phyloP scores from a whole-genome alignment of 2,888 invertebrate genomes.

The Tenthredo scrophulariae region DNA sequence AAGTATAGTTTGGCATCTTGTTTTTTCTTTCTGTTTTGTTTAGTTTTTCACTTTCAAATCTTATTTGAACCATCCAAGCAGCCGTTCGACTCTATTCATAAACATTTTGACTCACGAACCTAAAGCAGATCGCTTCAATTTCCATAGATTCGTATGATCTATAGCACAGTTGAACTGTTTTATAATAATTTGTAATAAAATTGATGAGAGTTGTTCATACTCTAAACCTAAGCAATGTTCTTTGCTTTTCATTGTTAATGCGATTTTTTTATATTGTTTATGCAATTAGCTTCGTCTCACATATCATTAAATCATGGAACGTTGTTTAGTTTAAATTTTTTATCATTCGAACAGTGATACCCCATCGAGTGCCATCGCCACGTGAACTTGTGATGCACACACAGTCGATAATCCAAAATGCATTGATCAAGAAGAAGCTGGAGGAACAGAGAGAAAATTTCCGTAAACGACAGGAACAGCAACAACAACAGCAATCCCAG shows the following conservation, averaged over 20 bases:
- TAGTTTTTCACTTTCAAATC: not conserved
- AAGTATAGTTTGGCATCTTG: not conserved
- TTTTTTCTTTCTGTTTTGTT: not conserved
- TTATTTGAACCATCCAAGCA: not conserved
- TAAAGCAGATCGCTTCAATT: not conserved
- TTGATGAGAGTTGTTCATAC: not conserved
- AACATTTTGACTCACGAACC: not conserved
- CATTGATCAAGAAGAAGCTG: constrained; percentile 92
- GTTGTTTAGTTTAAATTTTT: constrained; percentile 34
- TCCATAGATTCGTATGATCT: not conserved
- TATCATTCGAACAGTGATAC: constrained; percentile 80
- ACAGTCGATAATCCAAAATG: constrained; percentile 92
- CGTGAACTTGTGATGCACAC: constrained; percentile 92
- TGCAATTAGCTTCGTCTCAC: not conserved
- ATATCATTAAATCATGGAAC: constrained; percentile 1
- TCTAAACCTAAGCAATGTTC: not conserved
- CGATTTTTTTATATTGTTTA: not conserved
- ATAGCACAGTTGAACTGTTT: not conserved
- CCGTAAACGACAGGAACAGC: constrained; percentile 87
- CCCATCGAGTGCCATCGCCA: constrained; percentile 89
- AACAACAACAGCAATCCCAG: constrained; percentile 67
- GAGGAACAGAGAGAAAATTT: constrained; percentile 93
- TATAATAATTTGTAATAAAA: not conserved
- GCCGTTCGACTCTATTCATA: not conserved
- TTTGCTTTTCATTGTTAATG: not conserved